A percentile compares a stretch with the other conserved stretches of the same genome.
Evolutionary conservation across 2,797 vertebrate genomes (phyloP).

Genomic region (Notolepis coatsorum): DNA sequence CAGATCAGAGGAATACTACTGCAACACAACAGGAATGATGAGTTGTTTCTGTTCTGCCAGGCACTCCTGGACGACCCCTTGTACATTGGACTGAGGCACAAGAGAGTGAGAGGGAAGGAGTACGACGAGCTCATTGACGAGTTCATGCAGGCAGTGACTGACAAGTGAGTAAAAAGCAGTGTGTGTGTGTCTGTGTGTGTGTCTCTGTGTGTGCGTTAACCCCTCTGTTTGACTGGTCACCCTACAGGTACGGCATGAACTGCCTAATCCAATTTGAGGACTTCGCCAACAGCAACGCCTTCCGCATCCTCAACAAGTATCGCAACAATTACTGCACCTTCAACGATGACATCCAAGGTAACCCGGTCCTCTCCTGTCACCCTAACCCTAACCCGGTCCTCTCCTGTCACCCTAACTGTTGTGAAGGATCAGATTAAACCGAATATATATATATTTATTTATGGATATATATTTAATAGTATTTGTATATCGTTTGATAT

Average conservation of each 20-base stretch:
- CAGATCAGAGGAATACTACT: no score
- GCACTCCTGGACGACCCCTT: constrained; percentile 91
- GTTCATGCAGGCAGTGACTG: constrained; percentile 96
- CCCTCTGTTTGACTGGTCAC: not conserved
- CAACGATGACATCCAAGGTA: constrained; percentile 99
- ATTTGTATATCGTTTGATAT: no score
- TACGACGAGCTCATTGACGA: constrained; percentile 96
- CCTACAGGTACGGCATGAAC: constrained; percentile 92
- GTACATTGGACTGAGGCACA: constrained; percentile 97
- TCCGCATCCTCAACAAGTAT: constrained; percentile 96
- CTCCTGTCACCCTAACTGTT: no score
- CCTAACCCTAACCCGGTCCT: no score
- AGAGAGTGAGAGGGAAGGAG: constrained; percentile 90
- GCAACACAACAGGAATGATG: no score
- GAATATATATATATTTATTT: no score
- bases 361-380: not conserved
- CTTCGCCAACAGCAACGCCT: constrained; percentile 96
- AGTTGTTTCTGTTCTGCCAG: no score
- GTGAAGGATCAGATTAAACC: no score
- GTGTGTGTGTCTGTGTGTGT: not conserved
- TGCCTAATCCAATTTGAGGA: constrained; percentile 99
- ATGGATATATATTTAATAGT: no score
- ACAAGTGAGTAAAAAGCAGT: constrained; percentile 91
- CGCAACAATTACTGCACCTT: constrained; percentile 94
- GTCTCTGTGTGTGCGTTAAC: not conserved